Evolutionary conservation across 2,888 invertebrate species (phyloP).

Genomic region (Drosophila lutescens): DNA sequence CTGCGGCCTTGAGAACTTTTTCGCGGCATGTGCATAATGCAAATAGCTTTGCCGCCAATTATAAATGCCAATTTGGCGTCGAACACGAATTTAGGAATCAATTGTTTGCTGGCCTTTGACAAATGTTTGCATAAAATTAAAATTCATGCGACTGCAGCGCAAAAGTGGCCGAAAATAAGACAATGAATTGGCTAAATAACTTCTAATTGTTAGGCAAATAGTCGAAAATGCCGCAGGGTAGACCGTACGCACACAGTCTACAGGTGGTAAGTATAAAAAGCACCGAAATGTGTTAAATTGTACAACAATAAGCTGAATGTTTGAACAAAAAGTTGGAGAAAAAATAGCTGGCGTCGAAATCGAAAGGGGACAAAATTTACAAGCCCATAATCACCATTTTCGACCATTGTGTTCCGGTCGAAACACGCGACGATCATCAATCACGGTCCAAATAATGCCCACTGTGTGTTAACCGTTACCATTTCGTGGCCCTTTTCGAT

Average conservation of each 20-base stretch:
- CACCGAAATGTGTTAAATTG: constrained; percentile 68
- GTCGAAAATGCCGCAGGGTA: constrained; percentile 47
- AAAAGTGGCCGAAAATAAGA: constrained; percentile 61
- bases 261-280: constrained; percentile 33
- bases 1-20: constrained; percentile 53
- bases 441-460: constrained; percentile 46
- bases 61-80: constrained; percentile 58
- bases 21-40: constrained; percentile 55
- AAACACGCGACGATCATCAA: constrained; percentile 73
- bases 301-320: constrained; percentile 52
- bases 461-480: constrained; percentile 50
- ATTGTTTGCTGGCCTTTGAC: constrained; percentile 48
- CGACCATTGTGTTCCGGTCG: constrained; percentile 39
- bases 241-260: not conserved
- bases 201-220: constrained; percentile 77
- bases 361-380: constrained; percentile 70
- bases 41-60: constrained; percentile 52
- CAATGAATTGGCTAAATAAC: constrained; percentile 67
- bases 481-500: constrained; percentile 13
- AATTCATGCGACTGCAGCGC: constrained; percentile 67
- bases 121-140: constrained; percentile 71
- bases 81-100: constrained; percentile 34
- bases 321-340: constrained; percentile 39
- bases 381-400: constrained; percentile 39
- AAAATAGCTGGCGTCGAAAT: constrained; percentile 51